Evolutionary conservation across 2,888 invertebrate genomes (phyloP).

Genomic region (Leptinotarsa peninsularis): DNA sequence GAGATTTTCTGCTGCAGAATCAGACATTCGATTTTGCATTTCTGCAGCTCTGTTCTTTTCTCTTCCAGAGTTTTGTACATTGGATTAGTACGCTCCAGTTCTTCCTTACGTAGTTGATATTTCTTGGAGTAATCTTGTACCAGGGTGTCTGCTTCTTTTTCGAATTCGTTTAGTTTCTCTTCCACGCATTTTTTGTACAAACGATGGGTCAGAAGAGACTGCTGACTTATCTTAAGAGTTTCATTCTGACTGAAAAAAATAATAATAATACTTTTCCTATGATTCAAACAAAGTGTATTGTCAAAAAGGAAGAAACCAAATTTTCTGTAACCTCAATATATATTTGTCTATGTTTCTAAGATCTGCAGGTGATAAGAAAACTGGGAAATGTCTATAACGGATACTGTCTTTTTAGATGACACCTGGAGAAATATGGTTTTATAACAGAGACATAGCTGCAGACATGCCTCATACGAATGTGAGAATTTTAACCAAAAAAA

Average conservation of each 20-base stretch:
- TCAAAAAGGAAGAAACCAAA: too few species aligned
- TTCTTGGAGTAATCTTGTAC: slow-evolving; percentile 27
- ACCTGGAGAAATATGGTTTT: too few species aligned
- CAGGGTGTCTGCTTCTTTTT: slow-evolving; percentile 29
- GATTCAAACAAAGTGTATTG: too few species aligned
- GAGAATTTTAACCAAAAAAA: too few species aligned
- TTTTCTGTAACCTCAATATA: too few species aligned
- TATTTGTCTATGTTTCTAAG: too few species aligned
- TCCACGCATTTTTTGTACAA: slow-evolving; percentile 30
- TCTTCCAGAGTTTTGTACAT: slow-evolving; percentile 34
- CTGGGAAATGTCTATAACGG: too few species aligned
- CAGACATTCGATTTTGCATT: slow-evolving; percentile 30
- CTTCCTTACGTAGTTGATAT: slow-evolving; percentile 29
- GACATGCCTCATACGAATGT: too few species aligned
- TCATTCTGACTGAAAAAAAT: slow-evolving; percentile 32
- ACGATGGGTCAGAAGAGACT: slow-evolving; percentile 31
- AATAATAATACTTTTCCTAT: not conserved
- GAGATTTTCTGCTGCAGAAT: slow-evolving; percentile 29
- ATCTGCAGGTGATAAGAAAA: too few species aligned
- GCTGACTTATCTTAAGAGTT: slow-evolving; percentile 23
- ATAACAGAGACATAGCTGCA: too few species aligned
- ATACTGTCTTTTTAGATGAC: too few species aligned
- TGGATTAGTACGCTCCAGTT: slow-evolving; percentile 34
- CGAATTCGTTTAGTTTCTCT: slow-evolving; percentile 23
- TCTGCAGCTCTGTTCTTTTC: slow-evolving; percentile 32